A percentile compares a stretch with the other conserved stretches of the same genome.
These are phyloP conservation scores for Intellagama lesueurii DNA, from an alignment of 2,797 vertebrate species.

Conservation along the genomic window DNA sequence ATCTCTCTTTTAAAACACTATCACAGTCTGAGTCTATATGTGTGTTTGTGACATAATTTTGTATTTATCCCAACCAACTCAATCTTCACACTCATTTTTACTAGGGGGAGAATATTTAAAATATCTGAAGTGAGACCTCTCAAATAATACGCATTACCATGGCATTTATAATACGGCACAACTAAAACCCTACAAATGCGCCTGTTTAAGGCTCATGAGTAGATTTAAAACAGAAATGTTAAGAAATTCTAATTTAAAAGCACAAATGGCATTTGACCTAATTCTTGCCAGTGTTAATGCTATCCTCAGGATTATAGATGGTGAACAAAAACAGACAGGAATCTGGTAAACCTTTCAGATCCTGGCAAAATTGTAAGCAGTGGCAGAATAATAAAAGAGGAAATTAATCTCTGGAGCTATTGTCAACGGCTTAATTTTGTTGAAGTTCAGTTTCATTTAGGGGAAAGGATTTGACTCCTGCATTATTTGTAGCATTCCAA, in stretches of 20 bases:
- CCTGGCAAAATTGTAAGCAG: constrained; percentile 6
- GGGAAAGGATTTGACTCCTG: not conserved
- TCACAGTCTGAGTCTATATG: not conserved
- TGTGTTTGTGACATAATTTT: not conserved
- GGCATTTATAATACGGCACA: not conserved
- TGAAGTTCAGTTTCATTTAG: not conserved
- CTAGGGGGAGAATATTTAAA: not conserved
- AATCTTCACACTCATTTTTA: not conserved
- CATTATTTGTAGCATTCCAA: not conserved
- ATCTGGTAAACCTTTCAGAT: not conserved
- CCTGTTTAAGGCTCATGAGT: not conserved
- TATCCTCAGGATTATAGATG: not conserved
- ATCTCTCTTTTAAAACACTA: not conserved
- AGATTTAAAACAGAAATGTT: not conserved
- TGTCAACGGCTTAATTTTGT: constrained; percentile 16
- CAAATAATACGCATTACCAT: not conserved
- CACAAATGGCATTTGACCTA: constrained; percentile 4
- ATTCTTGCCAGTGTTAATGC: not conserved
- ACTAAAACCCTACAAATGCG: not conserved
- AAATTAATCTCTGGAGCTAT: not conserved
- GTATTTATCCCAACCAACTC: not conserved
- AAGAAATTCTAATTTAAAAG: constrained; percentile 6
- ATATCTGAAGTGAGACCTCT: not conserved
- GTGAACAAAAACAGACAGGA: not conserved
- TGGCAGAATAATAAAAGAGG: not conserved